Conservation (phyloP, 2,113 vertebrate species). For the Austrofundulus limnaeus region DNA sequence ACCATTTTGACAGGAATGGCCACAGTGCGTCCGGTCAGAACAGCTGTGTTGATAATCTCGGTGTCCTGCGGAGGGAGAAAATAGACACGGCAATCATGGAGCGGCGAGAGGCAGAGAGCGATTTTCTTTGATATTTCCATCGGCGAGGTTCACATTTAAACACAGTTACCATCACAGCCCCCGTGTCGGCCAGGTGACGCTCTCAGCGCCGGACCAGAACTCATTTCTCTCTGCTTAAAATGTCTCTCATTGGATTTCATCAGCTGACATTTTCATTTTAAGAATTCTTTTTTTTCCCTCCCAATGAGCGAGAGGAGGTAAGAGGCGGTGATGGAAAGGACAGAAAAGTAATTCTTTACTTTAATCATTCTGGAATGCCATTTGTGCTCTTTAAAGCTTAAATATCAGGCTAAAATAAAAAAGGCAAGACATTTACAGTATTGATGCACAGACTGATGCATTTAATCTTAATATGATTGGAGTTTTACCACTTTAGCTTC, state of each 20-base stretch:
- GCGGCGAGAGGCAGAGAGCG: conserved; percentile 7
- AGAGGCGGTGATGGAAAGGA: conserved; percentile 18
- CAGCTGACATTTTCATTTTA: conserved; percentile 50
- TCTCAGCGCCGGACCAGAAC: conserved; percentile 17
- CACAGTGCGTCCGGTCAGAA: conserved; percentile 93
- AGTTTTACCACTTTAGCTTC: conserved; percentile 5
- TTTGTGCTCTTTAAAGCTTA: not conserved
- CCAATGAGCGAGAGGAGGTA: not conserved
- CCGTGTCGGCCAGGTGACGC: conserved; percentile 15
- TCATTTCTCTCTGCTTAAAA: conserved; percentile 23
- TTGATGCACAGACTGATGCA: not conserved
- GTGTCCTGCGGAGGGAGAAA: conserved; percentile 83
- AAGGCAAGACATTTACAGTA: conserved; percentile 11
- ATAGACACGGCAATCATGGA: conserved; percentile 10
- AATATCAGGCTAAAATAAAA: conserved; percentile 1
- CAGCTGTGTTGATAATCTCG: conserved; percentile 97
- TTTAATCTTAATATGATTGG: not conserved
- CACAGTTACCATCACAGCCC: conserved; percentile 9
- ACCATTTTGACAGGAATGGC: conserved; percentile 97
- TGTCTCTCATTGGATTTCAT: conserved; percentile 49
- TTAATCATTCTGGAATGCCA: conserved; percentile 1
- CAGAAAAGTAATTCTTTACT: conserved; percentile 14
- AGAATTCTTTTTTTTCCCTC: not conserved
- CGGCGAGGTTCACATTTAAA: conserved; percentile 35
- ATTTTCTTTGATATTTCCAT: conserved; percentile 43